Evolutionary conservation across 2,797 vertebrate genomes (phyloP).

Genomic region (Prionace glauca): DNA sequence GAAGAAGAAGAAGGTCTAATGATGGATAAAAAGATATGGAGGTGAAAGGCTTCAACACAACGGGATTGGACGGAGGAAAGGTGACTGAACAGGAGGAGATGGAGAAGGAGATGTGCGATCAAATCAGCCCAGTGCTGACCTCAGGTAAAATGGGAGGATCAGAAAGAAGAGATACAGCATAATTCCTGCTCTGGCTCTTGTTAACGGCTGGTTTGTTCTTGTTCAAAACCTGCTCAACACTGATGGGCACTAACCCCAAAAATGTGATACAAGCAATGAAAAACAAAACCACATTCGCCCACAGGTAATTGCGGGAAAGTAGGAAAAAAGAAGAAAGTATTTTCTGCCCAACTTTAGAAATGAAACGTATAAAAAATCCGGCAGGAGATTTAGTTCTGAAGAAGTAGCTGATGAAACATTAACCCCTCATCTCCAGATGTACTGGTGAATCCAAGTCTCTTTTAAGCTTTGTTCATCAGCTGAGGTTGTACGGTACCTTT

Average conservation of each 20-base stretch:
- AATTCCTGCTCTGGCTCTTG: neutral
- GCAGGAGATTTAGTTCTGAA: too few species aligned
- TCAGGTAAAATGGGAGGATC: neutral
- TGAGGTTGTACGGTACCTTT: neutral
- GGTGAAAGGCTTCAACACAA: neutral
- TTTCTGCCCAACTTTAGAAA: neutral
- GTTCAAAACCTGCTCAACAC: neutral
- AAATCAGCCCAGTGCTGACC: neutral
- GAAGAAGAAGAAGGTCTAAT: neutral
- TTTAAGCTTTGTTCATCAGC: neutral
- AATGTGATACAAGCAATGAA: neutral
- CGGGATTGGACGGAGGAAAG: neutral
- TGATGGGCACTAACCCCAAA: neutral
- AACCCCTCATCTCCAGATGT: neutral
- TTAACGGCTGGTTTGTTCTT: neutral
- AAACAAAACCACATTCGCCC: neutral
- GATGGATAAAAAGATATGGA: neutral
- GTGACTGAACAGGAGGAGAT: neutral
- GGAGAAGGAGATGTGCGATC: too few species aligned
- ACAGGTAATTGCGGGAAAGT: neutral
- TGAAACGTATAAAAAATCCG: neutral
- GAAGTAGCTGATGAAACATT: neutral
- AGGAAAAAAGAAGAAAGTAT: neutral
- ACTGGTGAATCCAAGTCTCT: neutral
- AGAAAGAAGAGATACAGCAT: neutral